These are phyloP conservation scores for Trichopria drosophilae DNA, from an alignment of 2,888 invertebrate genomes.

Conservation along the genomic window DNA sequence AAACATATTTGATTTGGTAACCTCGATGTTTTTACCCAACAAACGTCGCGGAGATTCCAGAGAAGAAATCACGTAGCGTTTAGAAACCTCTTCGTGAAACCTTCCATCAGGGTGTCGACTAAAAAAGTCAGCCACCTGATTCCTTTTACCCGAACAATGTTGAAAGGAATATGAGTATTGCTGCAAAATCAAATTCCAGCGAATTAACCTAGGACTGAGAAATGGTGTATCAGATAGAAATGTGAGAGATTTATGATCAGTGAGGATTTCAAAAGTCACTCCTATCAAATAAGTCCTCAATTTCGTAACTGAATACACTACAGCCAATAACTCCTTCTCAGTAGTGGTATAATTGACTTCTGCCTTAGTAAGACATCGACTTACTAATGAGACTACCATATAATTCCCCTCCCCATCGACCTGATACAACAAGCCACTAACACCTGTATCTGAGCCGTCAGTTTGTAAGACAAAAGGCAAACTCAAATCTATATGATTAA, in stretches of 20 bases:
- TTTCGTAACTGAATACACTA: slow-evolving; percentile 2
- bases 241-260: background rate
- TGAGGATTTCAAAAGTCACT: slow-evolving; percentile 1
- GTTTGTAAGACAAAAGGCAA: too few relatives aligned
- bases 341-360: background rate
- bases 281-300: background rate
- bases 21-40: too few relatives aligned
- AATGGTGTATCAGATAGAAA: background rate
- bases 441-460: too few relatives aligned
- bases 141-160: background rate
- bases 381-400: background rate
- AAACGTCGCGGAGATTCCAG: too few relatives aligned
- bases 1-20: too few relatives aligned
- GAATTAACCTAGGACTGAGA: background rate
- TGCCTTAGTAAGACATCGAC: background rate
- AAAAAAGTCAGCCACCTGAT: too few relatives aligned
- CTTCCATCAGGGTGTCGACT: too few relatives aligned
- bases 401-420: background rate
- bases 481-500: too few relatives aligned
- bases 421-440: background rate
- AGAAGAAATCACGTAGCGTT: too few relatives aligned
- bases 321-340: slow-evolving; percentile 2
- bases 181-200: too few relatives aligned
- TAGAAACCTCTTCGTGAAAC: too few relatives aligned
- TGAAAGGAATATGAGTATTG: background rate